phyloP scores from a whole-genome alignment of 2,113 vertebrate genomes.

The Pterocles burchelli region DNA sequence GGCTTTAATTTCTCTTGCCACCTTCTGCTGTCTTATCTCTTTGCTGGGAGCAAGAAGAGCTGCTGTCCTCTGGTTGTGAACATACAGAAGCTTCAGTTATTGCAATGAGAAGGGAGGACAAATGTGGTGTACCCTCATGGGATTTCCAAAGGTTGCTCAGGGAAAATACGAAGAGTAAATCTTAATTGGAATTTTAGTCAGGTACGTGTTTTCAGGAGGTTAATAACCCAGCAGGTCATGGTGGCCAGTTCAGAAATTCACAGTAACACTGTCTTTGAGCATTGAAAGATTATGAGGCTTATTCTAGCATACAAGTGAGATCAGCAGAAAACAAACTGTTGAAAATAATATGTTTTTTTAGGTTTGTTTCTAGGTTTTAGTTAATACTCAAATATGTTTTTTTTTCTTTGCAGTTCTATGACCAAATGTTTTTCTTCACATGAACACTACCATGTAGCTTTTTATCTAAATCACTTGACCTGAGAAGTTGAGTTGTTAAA shows the following conservation, averaged over 20 bases:
- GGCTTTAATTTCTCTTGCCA: not conserved
- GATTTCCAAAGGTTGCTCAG: not conserved
- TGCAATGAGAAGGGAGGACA: not conserved
- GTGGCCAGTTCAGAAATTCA: not conserved
- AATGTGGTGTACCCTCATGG: not conserved
- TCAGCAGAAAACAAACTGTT: not conserved
- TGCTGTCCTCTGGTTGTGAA: not conserved
- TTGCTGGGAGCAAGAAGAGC: not conserved
- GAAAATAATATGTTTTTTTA: not conserved
- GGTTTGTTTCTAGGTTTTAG: not conserved
- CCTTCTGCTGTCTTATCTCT: not conserved
- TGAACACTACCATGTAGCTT: not conserved
- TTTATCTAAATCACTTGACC: slow-evolving; percentile 31
- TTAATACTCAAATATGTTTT: not conserved
- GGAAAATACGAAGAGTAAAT: not conserved
- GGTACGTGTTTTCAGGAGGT: not conserved
- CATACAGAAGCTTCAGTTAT: not conserved
- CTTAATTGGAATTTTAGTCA: not conserved
- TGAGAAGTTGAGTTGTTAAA: not conserved
- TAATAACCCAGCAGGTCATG: not conserved
- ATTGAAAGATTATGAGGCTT: not conserved
- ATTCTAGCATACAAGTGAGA: not conserved
- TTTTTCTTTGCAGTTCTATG: not conserved
- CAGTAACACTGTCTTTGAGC: not conserved
- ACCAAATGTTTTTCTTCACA: not conserved